These are phyloP conservation scores for Istiophorus platypterus DNA, from an alignment of 2,113 vertebrate species.

Conservation along the genomic window DNA sequence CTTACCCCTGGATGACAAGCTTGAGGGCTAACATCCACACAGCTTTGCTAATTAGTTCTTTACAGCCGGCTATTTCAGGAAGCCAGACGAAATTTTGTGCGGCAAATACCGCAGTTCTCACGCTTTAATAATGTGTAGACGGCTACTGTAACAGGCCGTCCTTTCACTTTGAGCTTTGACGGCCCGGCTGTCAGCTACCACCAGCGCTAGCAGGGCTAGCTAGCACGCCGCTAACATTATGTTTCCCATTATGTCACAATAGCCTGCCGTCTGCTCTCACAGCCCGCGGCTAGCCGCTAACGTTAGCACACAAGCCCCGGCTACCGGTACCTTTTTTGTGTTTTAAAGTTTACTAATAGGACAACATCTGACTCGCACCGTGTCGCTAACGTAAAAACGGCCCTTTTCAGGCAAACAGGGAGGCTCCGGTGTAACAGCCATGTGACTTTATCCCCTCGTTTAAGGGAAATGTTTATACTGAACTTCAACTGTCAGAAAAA, in stretches of 20 bases:
- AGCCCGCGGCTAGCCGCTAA: slow-evolving; percentile 22
- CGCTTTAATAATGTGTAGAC: background rate
- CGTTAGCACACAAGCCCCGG: slow-evolving; percentile 25
- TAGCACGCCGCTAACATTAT: slow-evolving; percentile 48
- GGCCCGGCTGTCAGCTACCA: slow-evolving; percentile 26
- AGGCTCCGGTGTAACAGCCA: background rate
- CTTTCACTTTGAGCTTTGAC: slow-evolving; percentile 28
- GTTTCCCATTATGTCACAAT: slow-evolving; percentile 60
- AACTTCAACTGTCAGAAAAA: slow-evolving; percentile 16
- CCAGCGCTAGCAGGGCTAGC: slow-evolving; percentile 48
- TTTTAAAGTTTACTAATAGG: background rate
- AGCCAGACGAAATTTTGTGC: background rate
- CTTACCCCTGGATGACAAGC: slow-evolving; percentile 37
- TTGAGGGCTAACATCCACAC: slow-evolving; percentile 19
- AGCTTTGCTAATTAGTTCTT: background rate
- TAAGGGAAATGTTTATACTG: background rate
- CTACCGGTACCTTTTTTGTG: background rate
- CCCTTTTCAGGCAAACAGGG: background rate
- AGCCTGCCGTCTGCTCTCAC: slow-evolving; percentile 10
- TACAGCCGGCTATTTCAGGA: background rate
- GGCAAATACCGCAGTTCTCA: rapidly evolving
- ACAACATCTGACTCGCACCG: too few relatives aligned
- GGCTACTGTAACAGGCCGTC: background rate
- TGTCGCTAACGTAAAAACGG: background rate
- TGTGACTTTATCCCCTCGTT: background rate